Evolutionary conservation across 2,888 invertebrate genomes (phyloP).

Genomic region (Eumacrocentrus americanus): DNA sequence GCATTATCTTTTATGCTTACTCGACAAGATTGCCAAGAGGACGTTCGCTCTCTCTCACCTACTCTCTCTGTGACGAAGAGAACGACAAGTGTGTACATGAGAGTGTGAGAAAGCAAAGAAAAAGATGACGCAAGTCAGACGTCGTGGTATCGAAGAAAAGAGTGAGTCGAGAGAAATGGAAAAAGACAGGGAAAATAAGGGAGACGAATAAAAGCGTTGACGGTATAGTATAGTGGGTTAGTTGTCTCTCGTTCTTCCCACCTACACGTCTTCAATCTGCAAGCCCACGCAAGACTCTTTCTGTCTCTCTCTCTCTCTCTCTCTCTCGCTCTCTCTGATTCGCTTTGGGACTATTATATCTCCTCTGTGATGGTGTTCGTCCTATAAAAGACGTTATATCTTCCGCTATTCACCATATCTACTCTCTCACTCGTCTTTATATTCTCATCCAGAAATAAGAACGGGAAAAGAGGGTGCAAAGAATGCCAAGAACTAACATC

Average conservation of each 20-base stretch:
- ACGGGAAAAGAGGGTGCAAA: neutral
- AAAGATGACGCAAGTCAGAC: constrained; percentile 12
- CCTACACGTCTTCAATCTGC: neutral
- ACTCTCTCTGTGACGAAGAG: neutral
- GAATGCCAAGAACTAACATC: neutral
- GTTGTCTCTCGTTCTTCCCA: neutral
- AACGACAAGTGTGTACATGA: neutral
- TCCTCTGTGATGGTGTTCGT: neutral
- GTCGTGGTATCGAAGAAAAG: neutral
- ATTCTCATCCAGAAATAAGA: neutral
- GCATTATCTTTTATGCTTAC: constrained; percentile 40
- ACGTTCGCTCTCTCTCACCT: constrained; percentile 9
- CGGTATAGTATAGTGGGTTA: neutral
- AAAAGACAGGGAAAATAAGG: neutral
- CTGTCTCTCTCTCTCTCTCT: no score
- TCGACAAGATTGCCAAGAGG: constrained; percentile 32
- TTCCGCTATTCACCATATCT: neutral
- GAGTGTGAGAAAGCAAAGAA: constrained; percentile 2
- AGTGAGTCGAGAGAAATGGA: neutral
- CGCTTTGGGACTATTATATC: neutral
- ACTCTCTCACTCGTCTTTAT: neutral
- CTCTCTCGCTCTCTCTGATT: no score
- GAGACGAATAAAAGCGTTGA: neutral
- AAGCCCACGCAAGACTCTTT: neutral
- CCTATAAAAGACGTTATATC: constrained; percentile 4